phyloP scores from a whole-genome alignment of 2,888 invertebrate genomes.

The Acanthosepion pharaonis region DNA sequence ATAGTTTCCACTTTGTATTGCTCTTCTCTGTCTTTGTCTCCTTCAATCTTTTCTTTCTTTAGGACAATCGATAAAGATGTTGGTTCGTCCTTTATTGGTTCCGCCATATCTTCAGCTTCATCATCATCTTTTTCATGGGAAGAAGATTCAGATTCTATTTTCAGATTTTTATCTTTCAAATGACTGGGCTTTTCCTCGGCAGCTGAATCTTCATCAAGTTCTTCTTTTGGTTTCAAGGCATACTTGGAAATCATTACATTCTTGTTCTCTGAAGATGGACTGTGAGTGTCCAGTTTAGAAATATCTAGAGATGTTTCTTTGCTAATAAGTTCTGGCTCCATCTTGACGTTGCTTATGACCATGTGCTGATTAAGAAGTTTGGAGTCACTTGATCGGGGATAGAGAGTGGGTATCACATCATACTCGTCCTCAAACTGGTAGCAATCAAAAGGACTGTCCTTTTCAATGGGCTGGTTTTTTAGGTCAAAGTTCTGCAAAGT shows the following conservation, averaged over 20 bases:
- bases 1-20: conserved; percentile 41
- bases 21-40: conserved; percentile 38
- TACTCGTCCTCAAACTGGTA: conserved; percentile 40
- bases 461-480: background rate
- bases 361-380: conserved; percentile 37
- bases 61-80: conserved; percentile 40
- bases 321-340: background rate
- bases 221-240: background rate
- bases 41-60: conserved; percentile 44
- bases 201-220: conserved; percentile 39
- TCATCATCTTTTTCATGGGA: conserved; percentile 43
- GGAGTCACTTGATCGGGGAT: background rate
- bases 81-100: background rate
- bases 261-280: background rate
- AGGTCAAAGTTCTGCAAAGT: background rate
- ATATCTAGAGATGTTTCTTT: conserved; percentile 34
- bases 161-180: conserved; percentile 33
- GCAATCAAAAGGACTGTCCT: conserved; percentile 36
- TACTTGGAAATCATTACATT: conserved; percentile 36
- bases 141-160: background rate
- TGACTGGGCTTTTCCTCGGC: background rate
- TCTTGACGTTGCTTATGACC: conserved; percentile 2
- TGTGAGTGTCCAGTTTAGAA: background rate
- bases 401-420: conserved; percentile 33
- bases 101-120: conserved; percentile 35